These are phyloP conservation scores for Drosophila lacteicornis DNA, from an alignment of 1,140 invertebrate genomes.

Conservation along the genomic window DNA sequence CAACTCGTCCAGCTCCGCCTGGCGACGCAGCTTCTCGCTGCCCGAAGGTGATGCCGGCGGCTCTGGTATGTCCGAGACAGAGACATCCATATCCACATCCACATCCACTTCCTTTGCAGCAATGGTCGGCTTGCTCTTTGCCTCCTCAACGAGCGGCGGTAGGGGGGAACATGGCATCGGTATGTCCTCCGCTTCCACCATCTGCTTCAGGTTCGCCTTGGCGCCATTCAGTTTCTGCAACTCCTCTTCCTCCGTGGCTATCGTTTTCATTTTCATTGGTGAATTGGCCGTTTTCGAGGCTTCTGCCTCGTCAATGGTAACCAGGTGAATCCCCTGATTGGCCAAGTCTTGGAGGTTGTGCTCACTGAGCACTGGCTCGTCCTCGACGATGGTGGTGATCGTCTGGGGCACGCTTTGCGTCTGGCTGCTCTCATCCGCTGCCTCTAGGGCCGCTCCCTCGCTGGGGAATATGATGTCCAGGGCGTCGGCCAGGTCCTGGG, in stretches of 20 bases:
- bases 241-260: constrained; percentile 23
- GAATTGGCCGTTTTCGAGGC: constrained; percentile 18
- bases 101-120: constrained; percentile 26
- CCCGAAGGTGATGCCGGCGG: constrained; percentile 67
- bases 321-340: constrained; percentile 77
- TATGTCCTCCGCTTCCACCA: constrained; percentile 56
- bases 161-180: constrained; percentile 62
- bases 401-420: constrained; percentile 43
- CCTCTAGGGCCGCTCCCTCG: constrained; percentile 50
- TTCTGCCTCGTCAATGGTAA: constrained; percentile 64
- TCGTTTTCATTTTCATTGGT: constrained; percentile 22
- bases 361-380: constrained; percentile 63
- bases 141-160: constrained; percentile 2
- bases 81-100: constrained; percentile 16
- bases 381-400: constrained; percentile 71
- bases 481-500: constrained; percentile 89
- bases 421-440: constrained; percentile 27
- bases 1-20: constrained; percentile 88
- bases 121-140: constrained; percentile 11
- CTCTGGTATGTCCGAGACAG: constrained; percentile 66
- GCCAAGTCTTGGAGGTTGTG: constrained; percentile 72
- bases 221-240: constrained; percentile 43
- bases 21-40: constrained; percentile 79
- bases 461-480: constrained; percentile 90
- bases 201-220: constrained; percentile 17